Percentiles rank a stretch among this genome's conserved stretches.
phyloP scores from a whole-genome alignment of 2,888 invertebrate genomes.

The Lochmaea crataegi region DNA sequence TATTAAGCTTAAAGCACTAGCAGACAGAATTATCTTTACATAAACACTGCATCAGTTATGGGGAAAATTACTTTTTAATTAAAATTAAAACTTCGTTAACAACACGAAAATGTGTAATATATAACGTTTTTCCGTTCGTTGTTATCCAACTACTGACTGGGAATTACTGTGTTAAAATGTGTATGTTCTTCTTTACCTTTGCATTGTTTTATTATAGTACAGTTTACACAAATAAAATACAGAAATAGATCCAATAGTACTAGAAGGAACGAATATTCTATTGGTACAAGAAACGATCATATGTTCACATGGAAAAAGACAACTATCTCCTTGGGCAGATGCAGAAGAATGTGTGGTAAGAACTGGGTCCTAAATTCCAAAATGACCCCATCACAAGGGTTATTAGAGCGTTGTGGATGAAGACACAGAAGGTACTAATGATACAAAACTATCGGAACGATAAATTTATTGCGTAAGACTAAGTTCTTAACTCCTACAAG shows the following conservation, averaged over 20 bases:
- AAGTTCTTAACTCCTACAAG: neutral
- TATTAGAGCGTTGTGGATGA: no score
- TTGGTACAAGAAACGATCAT: no score
- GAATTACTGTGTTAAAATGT: neutral
- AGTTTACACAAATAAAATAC: neutral
- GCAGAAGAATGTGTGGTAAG: no score
- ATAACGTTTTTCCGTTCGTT: conserved; percentile 11
- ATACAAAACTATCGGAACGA: no score
- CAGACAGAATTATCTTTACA: conserved; percentile 55
- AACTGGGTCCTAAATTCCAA: no score
- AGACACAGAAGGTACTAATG: no score
- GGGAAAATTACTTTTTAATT: conserved; percentile 52
- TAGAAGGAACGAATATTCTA: no score
- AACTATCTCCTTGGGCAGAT: no score
- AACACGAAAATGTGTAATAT: conserved; percentile 17
- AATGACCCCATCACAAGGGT: no score
- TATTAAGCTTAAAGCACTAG: conserved; percentile 46
- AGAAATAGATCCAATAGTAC: no score
- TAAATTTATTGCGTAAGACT: neutral
- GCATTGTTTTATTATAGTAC: neutral
- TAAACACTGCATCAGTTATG: conserved; percentile 54
- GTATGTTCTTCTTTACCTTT: neutral
- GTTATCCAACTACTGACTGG: conserved; percentile 1
- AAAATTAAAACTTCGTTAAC: conserved; percentile 43
- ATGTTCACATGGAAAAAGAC: no score